phyloP scores from a whole-genome alignment of 2,113 vertebrate genomes.

The Nanger granti region DNA sequence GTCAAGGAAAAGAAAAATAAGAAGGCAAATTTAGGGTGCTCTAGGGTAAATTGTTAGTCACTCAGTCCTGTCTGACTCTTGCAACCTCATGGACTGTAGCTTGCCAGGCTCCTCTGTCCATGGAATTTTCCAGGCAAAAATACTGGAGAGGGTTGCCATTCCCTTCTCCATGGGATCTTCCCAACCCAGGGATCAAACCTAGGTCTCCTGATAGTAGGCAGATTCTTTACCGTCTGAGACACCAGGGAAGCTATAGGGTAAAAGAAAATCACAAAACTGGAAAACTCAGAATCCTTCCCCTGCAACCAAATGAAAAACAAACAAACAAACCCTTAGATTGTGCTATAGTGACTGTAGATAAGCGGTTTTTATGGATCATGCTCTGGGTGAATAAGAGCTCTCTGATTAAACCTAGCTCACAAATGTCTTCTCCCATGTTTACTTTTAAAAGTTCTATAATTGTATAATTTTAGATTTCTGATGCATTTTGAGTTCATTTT shows the following conservation, averaged over 20 bases:
- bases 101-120: background rate
- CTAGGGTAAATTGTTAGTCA: background rate
- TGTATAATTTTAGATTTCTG: background rate
- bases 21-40: background rate
- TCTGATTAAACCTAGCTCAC: background rate
- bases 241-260: background rate
- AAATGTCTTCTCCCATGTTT: background rate
- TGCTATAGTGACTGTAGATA: background rate
- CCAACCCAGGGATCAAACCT: background rate
- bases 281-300: background rate
- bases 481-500: background rate
- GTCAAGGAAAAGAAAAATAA: background rate
- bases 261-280: background rate
- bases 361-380: background rate
- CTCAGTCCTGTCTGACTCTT: background rate
- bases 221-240: background rate
- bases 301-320: background rate
- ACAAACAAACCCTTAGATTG: background rate
- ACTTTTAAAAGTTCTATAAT: background rate
- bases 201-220: background rate
- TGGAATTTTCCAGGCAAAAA: background rate
- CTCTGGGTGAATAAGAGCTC: background rate
- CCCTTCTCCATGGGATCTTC: background rate
- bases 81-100: background rate
- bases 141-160: background rate